Conservation (phyloP, 2,113 vertebrate species). For the Boleophthalmus pectinirostris region DNA sequence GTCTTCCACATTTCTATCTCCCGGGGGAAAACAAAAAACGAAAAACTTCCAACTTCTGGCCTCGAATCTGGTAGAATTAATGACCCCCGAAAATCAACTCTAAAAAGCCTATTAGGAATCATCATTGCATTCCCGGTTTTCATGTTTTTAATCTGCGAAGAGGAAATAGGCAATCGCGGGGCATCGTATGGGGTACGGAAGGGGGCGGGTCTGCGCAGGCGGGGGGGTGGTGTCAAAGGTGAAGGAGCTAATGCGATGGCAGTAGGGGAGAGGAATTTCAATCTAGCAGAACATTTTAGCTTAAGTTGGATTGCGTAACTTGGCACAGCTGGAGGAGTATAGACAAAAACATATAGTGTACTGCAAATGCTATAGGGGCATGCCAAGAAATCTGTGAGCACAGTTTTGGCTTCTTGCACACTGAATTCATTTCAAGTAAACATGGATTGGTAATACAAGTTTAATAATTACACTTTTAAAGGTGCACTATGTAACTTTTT, state of each 20-base stretch:
- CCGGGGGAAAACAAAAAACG: conserved; percentile 9
- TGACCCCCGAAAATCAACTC: conserved; percentile 40
- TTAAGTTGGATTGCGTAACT: conserved; percentile 12
- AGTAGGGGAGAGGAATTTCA: conserved; percentile 44
- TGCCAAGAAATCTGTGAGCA: neutral
- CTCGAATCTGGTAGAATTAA: conserved; percentile 35
- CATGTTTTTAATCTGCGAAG: conserved; percentile 36
- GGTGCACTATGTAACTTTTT: too few species aligned
- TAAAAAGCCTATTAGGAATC: conserved; percentile 46
- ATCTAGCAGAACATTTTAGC: neutral
- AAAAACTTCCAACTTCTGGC: conserved; percentile 27
- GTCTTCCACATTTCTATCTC: conserved; percentile 21
- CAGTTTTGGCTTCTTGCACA: too few species aligned
- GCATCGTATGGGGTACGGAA: neutral
- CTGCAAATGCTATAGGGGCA: neutral
- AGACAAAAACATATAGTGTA: neutral
- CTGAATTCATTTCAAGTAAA: neutral
- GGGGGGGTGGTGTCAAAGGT: conserved; percentile 10
- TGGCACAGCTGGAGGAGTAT: neutral
- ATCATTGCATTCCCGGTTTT: conserved; percentile 22
- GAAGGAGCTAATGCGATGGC: conserved; percentile 34
- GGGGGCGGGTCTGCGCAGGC: neutral
- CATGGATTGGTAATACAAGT: too few species aligned
- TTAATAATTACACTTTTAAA: neutral
- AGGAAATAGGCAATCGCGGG: conserved; percentile 43